phyloP scores from a whole-genome alignment of 92 coral and sea anemone genomes.

The Epizoanthus illoricatus region DNA sequence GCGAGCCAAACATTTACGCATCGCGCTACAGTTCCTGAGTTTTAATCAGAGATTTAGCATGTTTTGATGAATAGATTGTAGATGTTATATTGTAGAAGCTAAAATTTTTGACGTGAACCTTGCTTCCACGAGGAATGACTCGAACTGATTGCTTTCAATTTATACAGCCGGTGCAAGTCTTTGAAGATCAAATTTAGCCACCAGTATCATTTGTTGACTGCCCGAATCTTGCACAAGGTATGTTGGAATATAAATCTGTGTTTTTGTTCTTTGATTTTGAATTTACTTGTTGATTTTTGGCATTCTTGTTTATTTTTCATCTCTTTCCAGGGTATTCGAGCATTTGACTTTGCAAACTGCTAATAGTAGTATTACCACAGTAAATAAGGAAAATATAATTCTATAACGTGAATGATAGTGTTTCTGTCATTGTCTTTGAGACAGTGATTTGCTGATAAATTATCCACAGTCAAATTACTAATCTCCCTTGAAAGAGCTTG shows the following conservation, averaged over 20 bases:
- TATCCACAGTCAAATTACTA: background rate
- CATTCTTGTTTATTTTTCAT: too few relatives aligned
- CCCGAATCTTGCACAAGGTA: constrained; percentile 8
- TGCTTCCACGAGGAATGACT: constrained; percentile 2
- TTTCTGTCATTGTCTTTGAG: background rate
- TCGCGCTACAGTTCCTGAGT: constrained; percentile 5
- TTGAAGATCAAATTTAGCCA: constrained; percentile 11
- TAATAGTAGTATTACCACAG: too few relatives aligned
- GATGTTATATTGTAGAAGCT: background rate
- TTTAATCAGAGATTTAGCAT: constrained; percentile 1
- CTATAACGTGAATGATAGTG: background rate
- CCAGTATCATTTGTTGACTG: background rate
- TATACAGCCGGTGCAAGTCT: constrained; percentile 4
- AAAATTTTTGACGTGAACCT: background rate
- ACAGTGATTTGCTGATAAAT: background rate
- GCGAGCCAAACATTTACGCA: background rate
- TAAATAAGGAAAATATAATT: too few relatives aligned
- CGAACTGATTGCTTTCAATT: background rate
- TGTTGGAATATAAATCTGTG: background rate
- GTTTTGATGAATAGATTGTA: background rate
- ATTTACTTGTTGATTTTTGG: background rate
- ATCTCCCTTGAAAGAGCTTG: background rate
- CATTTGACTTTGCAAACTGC: too few relatives aligned
- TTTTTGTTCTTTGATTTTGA: background rate
- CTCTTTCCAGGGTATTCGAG: too few relatives aligned